These are phyloP conservation scores for Myiagra hebetior DNA, from an alignment of 2,113 vertebrate species.

Conservation along the genomic window DNA sequence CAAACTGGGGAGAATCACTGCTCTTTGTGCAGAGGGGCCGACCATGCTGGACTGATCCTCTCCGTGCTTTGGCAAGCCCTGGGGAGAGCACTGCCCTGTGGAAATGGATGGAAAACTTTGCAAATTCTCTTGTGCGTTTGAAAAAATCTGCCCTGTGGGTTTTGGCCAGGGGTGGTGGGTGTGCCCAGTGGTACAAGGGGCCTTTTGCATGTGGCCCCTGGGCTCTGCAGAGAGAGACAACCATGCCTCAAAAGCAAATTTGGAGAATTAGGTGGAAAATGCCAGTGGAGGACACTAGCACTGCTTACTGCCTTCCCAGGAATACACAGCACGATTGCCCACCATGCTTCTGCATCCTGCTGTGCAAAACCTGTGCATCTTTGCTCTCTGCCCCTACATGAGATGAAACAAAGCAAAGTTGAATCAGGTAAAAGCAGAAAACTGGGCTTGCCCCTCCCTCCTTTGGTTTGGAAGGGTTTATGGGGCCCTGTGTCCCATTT, in stretches of 20 bases:
- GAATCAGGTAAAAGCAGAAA: background rate
- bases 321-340: background rate
- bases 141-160: background rate
- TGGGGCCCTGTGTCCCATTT: background rate
- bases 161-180: background rate
- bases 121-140: background rate
- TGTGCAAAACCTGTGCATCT: background rate
- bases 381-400: background rate
- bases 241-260: background rate
- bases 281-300: background rate
- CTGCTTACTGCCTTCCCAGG: background rate
- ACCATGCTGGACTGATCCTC: rapidly evolving
- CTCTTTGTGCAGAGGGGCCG: rapidly evolving
- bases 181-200: background rate
- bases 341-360: background rate
- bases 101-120: background rate
- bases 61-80: background rate
- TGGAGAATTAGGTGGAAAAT: background rate
- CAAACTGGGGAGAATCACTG: background rate
- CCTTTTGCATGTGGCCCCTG: background rate
- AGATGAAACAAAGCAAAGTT: background rate
- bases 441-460: background rate
- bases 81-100: background rate
- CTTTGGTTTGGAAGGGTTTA: background rate
- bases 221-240: background rate